These are phyloP conservation scores for Autographa gamma DNA, from an alignment of 2,888 invertebrate species.

Conservation along the genomic window DNA sequence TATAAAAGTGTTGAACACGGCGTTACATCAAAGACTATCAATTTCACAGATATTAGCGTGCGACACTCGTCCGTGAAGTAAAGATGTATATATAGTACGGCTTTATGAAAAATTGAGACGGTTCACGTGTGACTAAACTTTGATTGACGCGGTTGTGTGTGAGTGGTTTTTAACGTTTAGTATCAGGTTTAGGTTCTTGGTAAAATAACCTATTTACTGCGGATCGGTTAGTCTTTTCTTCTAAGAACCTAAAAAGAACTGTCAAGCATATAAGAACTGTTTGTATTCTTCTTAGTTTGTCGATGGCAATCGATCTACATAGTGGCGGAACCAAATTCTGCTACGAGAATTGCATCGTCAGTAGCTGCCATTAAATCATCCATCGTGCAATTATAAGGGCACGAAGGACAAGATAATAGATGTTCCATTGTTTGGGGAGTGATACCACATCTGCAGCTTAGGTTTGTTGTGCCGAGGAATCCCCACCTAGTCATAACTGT, in stretches of 20 bases:
- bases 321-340: no score
- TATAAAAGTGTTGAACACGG: constrained; percentile 22
- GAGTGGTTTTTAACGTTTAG: not conserved
- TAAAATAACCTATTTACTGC: not conserved
- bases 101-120: constrained; percentile 22
- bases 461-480: no score
- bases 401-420: no score
- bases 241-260: not conserved
- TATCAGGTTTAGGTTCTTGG: not conserved
- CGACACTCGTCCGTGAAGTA: constrained; percentile 17
- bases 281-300: no score
- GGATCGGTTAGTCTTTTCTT: not conserved
- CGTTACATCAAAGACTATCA: constrained; percentile 53
- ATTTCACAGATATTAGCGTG: constrained; percentile 58
- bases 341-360: no score
- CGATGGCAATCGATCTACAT: no score
- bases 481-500: no score
- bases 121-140: not conserved
- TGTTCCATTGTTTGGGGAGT: no score
- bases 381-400: no score
- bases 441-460: no score
- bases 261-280: no score
- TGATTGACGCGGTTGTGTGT: not conserved
- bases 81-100: constrained; percentile 28
- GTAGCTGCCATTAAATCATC: no score